A percentile compares a stretch with the other conserved stretches of the same genome.
Evolutionary conservation across 2,797 vertebrate species (phyloP).

Genomic region (Aulostomus chinensis): DNA sequence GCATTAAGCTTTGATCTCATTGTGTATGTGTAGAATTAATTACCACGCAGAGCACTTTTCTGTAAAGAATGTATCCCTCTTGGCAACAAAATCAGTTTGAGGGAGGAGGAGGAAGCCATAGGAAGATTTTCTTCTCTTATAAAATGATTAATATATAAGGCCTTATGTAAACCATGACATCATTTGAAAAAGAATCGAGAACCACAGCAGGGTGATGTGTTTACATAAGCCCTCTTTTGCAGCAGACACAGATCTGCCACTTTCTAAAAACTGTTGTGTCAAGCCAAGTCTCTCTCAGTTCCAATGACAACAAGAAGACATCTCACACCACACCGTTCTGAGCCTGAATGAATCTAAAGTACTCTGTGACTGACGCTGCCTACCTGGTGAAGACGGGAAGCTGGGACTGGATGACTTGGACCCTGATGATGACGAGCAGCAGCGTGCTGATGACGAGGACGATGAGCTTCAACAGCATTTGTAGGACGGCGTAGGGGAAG

Average conservation of each 20-base stretch:
- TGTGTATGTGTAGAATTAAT: background rate
- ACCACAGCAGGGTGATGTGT: too few relatives aligned
- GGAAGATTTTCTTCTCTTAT: constrained; percentile 29
- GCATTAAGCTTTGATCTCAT: background rate
- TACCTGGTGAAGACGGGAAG: constrained; percentile 98
- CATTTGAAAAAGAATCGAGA: too few relatives aligned
- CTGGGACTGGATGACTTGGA: constrained; percentile 98
- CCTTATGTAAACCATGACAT: constrained; percentile 49
- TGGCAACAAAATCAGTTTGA: too few relatives aligned
- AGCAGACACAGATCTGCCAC: too few relatives aligned
- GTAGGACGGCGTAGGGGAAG: constrained; percentile 90
- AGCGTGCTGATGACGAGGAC: constrained; percentile 96
- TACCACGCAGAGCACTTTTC: background rate
- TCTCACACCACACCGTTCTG: too few relatives aligned
- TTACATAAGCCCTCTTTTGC: too few relatives aligned
- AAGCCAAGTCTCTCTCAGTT: too few relatives aligned
- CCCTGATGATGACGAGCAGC: constrained; percentile 93
- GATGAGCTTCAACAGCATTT: constrained; percentile 93
- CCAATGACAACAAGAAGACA: too few relatives aligned
- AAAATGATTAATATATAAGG: constrained; percentile 23
- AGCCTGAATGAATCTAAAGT: too few relatives aligned
- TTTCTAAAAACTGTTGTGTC: too few relatives aligned
- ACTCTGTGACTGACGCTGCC: too few relatives aligned
- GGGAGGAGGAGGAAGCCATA: too few relatives aligned
- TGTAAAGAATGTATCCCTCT: background rate